Percentiles rank a stretch among this genome's conserved stretches.
Conservation (phyloP, 2,888 invertebrate genomes). For the Glyphotaelius pellucidus region DNA sequence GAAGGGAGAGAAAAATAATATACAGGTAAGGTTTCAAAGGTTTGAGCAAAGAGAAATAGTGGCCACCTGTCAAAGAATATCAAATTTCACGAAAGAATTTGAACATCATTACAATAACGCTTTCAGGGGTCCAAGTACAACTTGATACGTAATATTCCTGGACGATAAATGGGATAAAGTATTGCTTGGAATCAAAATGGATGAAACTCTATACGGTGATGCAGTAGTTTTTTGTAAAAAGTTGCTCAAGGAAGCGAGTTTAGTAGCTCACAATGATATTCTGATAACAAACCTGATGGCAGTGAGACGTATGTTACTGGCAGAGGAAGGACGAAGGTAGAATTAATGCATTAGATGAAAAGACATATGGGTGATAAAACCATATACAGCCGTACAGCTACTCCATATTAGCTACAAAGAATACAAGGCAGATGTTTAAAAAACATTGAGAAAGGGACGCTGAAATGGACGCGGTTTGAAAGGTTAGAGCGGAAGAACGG, state of each 20-base stretch:
- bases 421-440: no score
- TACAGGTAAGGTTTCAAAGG: background rate
- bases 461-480: no score
- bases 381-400: background rate
- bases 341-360: no score
- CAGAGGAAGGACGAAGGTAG: background rate
- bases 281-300: background rate
- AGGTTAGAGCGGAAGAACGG: background rate
- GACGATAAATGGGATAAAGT: constrained; percentile 13
- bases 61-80: constrained; percentile 28
- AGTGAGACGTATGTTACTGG: background rate
- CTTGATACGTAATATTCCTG: background rate
- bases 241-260: background rate
- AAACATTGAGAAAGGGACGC: no score
- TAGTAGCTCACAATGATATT: background rate
- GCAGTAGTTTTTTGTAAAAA: background rate
- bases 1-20: background rate
- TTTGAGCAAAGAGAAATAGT: background rate
- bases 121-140: background rate
- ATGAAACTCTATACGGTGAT: background rate
- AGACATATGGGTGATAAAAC: no score
- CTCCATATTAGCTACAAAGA: background rate
- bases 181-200: background rate
- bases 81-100: constrained; percentile 18
- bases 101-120: constrained; percentile 5